Percentiles rank a stretch among this genome's conserved stretches.
Evolutionary conservation across 1,140 invertebrate genomes (phyloP).

Genomic region (Sitobion miscanthi): DNA sequence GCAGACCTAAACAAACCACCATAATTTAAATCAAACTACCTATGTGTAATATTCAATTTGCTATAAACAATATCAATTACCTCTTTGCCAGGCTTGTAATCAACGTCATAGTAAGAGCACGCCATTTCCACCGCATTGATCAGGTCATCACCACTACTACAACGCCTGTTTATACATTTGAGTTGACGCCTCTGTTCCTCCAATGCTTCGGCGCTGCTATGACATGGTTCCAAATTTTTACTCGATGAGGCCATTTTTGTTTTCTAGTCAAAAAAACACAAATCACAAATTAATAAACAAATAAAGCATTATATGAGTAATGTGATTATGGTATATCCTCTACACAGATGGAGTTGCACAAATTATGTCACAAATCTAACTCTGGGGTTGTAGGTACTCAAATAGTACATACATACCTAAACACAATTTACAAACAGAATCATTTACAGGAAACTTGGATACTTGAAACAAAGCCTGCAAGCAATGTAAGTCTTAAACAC

Average conservation of each 20-base stretch:
- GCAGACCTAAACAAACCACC: slow-evolving; percentile 33
- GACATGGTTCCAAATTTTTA: neutral
- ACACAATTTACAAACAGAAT: neutral
- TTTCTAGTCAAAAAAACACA: neutral
- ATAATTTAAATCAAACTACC: neutral
- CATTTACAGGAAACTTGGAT: neutral
- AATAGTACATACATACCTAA: neutral
- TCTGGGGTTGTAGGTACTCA: neutral
- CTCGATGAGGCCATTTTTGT: neutral
- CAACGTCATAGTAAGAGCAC: neutral
- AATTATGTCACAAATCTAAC: neutral
- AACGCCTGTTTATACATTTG: slow-evolving; percentile 2
- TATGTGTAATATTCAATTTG: neutral
- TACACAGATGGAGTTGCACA: neutral
- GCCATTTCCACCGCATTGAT: neutral
- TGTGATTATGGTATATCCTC: neutral
- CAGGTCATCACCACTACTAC: neutral
- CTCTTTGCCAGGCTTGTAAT: neutral
- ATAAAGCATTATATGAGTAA: neutral
- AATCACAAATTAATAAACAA: neutral
- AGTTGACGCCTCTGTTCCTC: neutral
- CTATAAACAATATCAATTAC: neutral
- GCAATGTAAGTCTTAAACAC: neutral
- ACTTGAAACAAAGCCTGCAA: neutral
- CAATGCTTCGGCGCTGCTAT: neutral